Evolutionary conservation across 2,113 vertebrate species (phyloP).

Genomic region (Nothobranchius furzeri): DNA sequence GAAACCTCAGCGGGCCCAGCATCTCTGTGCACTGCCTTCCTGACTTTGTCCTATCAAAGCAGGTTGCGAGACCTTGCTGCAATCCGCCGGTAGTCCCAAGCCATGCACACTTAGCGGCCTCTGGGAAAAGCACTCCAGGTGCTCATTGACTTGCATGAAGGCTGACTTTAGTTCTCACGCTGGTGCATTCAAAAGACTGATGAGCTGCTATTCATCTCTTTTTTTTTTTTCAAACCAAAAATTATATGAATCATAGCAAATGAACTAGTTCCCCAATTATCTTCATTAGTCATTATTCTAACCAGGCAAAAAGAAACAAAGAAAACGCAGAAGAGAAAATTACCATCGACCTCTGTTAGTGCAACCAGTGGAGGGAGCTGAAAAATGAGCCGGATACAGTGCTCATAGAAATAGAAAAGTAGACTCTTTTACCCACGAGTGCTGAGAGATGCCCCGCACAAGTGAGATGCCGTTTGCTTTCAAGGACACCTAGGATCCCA

Average conservation of each 20-base stretch:
- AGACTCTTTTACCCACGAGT: conserved; percentile 64
- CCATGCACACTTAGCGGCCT: conserved; percentile 71
- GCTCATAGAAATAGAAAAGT: conserved; percentile 49
- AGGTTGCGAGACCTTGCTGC: conserved; percentile 68
- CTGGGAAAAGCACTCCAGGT: conserved; percentile 79
- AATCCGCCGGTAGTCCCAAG: conserved; percentile 62
- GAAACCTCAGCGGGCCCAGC: conserved; percentile 75
- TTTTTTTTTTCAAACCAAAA: conserved; percentile 42
- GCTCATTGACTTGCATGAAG: conserved; percentile 83
- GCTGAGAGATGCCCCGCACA: conserved; percentile 68
- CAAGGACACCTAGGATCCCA: conserved; percentile 83
- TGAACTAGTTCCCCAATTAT: conserved; percentile 55
- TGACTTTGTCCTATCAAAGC: conserved; percentile 72
- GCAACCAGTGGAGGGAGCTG: conserved; percentile 13
- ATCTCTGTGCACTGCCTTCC: conserved; percentile 58
- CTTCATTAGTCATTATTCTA: conserved; percentile 27
- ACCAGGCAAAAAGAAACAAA: conserved; percentile 7
- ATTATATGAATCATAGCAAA: conserved; percentile 55
- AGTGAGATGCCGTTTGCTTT: conserved; percentile 75
- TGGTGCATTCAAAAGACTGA: conserved; percentile 69
- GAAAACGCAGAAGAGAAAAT: conserved; percentile 31
- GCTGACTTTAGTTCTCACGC: conserved; percentile 75
- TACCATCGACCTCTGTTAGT: conserved; percentile 11
- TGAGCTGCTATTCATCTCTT: conserved; percentile 72
- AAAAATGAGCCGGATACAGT: conserved; percentile 28